Conservation (phyloP, 1,140 invertebrate species). For the Drosophila bifasciata region DNA sequence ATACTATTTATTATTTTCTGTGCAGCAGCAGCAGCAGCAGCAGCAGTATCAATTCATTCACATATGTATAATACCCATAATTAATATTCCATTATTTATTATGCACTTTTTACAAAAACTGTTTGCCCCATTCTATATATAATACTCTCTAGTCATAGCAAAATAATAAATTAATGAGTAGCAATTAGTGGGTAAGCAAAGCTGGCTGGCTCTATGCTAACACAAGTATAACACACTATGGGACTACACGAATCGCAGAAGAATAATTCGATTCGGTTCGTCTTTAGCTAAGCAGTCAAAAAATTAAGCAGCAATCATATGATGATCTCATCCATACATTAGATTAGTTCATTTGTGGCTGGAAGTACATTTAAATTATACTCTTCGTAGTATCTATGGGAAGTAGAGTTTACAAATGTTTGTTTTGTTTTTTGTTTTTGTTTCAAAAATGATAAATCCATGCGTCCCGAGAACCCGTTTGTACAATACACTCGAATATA, state of each 20-base stretch:
- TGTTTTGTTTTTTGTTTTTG: too few relatives aligned
- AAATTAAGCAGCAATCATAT: conserved; percentile 60
- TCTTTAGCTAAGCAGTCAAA: conserved; percentile 36
- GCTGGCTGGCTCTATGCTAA: conserved; percentile 45
- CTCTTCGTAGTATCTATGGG: conserved; percentile 27
- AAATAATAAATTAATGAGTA: conserved; percentile 76
- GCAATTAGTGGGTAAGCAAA: conserved; percentile 61
- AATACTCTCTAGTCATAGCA: conserved; percentile 68
- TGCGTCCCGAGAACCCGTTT: conserved; percentile 35
- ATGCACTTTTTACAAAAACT: conserved; percentile 71
- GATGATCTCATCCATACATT: conserved; percentile 34
- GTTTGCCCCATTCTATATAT: conserved; percentile 41
- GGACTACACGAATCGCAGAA: conserved; percentile 35
- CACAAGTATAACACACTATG: conserved; percentile 35
- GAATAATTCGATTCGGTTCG: conserved; percentile 39
- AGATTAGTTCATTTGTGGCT: conserved; percentile 67
- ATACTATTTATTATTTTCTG: not conserved
- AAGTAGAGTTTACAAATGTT: conserved; percentile 38
- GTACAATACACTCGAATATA: conserved; percentile 59
- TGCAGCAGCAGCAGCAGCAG: conserved; percentile 12
- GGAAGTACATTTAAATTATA: conserved; percentile 67
- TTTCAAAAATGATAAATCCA: conserved; percentile 19
- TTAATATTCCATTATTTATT: conserved; percentile 54
- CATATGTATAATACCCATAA: conserved; percentile 52
- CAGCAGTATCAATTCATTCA: conserved; percentile 39